Evolutionary conservation across 2,113 vertebrate species (phyloP), one percentile per base, ranked within the genome.

Genomic region (Xenopus borealis): DNA sequence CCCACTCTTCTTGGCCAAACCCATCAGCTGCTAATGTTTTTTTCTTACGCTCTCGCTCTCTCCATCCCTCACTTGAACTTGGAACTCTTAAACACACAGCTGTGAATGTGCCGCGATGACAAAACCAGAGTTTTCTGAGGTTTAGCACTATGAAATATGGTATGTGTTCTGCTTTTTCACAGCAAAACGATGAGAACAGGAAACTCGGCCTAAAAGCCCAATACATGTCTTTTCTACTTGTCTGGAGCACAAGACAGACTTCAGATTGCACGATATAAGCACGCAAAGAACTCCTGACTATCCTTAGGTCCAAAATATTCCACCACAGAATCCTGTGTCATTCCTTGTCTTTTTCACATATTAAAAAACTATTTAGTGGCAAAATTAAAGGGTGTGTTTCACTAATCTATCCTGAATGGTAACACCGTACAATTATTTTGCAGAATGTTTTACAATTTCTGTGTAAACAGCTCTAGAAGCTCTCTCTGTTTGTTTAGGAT

Each of bases 21-120:
- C 40, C 58, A 13, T 53, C 45, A 13, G 67, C 58, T 0, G 0
- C 61, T 64, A 0, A 0, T 0, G 2, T 40, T 70, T 86, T 69
- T 20, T 19, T 14, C 17, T 57, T 18, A 2, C 79, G 78, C 63
- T 69, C 33, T 40, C 33, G 1, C 33, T 40, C 33, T 40, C 33
- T 40, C 33, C 33, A 2, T 40, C 33, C 33, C 33, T 7, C 8
- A 7, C 71, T 81, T 82, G 75, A 81, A 7, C 71, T 81, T 82
- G 75, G 81, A 72, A 52, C 8, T 44, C 33, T 0, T 61, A 64
- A 58, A 76, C 69, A 58, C 13, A 81, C 79, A 85, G 86, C 80
- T 88, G 84, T 69, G 72, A 52, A 59, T 55, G 72, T 44, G 4
- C 53, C 17, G 3, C 2, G 11, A 66, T 82, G 79, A 79, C 80